These are phyloP conservation scores for Ditylenchus weischeri DNA, from an alignment of 2,888 invertebrate genomes.

Conservation along the genomic window DNA sequence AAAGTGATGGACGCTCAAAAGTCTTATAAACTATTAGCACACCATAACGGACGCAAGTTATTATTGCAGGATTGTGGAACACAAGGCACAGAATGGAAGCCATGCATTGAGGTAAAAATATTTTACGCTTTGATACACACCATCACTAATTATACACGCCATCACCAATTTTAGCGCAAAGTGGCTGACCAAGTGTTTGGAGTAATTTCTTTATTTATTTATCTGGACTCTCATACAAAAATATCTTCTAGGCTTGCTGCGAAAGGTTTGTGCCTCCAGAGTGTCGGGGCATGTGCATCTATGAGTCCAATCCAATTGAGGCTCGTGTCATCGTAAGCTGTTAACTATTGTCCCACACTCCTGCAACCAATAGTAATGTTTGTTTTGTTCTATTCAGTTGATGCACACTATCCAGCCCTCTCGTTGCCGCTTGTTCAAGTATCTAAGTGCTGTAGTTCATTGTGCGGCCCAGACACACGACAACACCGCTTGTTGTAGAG, in stretches of 20 bases:
- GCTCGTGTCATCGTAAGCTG: slow-evolving; percentile 53
- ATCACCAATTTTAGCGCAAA: too few species aligned
- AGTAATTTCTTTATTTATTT: too few species aligned
- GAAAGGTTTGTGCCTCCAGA: slow-evolving; percentile 57
- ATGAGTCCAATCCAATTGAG: slow-evolving; percentile 57
- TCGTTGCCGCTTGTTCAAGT: slow-evolving; percentile 56
- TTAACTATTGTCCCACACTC: slow-evolving; percentile 38
- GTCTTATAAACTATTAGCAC: background rate
- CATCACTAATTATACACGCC: too few species aligned
- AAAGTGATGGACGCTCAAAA: too few species aligned
- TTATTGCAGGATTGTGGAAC: slow-evolving; percentile 52
- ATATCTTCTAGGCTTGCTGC: slow-evolving; percentile 54
- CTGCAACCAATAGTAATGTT: background rate
- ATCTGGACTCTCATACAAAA: background rate
- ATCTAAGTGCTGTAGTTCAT: slow-evolving; percentile 53
- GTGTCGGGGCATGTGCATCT: slow-evolving; percentile 56
- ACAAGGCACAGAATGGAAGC: slow-evolving; percentile 53
- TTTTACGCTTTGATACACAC: too few species aligned
- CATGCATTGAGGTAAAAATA: slow-evolving; percentile 49
- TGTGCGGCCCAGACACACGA: slow-evolving; percentile 58
- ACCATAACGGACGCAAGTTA: background rate
- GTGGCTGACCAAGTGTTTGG: too few species aligned
- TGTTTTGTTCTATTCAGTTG: slow-evolving; percentile 39
- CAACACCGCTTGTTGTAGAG: slow-evolving; percentile 46
- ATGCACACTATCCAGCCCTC: slow-evolving; percentile 58